Conservation (phyloP, 2,888 invertebrate species). For the Phasia obesa region DNA sequence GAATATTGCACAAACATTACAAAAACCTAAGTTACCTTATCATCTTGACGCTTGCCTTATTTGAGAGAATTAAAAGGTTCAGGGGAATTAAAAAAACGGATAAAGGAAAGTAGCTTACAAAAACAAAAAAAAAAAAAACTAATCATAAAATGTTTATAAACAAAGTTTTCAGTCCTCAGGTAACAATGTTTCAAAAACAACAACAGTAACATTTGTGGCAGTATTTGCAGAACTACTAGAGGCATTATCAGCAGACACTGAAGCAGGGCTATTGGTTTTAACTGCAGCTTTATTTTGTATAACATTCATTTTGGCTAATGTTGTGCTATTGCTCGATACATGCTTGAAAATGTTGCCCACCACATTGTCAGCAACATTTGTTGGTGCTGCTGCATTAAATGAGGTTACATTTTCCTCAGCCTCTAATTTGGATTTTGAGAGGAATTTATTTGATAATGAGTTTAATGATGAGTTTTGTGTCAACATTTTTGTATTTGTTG, state of each 20-base stretch:
- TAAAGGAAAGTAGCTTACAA: neutral
- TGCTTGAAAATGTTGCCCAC: slow-evolving; percentile 42
- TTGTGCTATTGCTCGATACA: slow-evolving; percentile 8
- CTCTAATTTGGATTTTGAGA: slow-evolving; percentile 6
- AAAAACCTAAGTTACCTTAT: neutral
- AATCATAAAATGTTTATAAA: slow-evolving; percentile 61
- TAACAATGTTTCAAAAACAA: slow-evolving; percentile 83
- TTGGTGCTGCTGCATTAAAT: slow-evolving; percentile 58
- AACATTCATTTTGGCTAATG: slow-evolving; percentile 54
- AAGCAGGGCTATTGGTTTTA: neutral
- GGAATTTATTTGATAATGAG: slow-evolving; percentile 35
- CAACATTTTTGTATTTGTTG: slow-evolving; percentile 51
- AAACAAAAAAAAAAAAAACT: slow-evolving; percentile 22
- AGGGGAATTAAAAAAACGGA: neutral
- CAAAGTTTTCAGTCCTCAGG: slow-evolving; percentile 82
- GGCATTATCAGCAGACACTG: neutral
- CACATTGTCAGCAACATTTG: slow-evolving; percentile 34
- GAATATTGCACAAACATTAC: too few species aligned
- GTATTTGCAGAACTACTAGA: slow-evolving; percentile 27
- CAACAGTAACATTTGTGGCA: slow-evolving; percentile 82
- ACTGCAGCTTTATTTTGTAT: slow-evolving; percentile 15
- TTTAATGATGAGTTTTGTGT: slow-evolving; percentile 66
- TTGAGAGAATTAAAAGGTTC: neutral
- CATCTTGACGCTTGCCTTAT: neutral
- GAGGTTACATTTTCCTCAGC: slow-evolving; percentile 38